A percentile compares a stretch with the other conserved stretches of the same genome.
phyloP scores from a whole-genome alignment of 1,140 invertebrate species.

The Camponotus vicinus region DNA sequence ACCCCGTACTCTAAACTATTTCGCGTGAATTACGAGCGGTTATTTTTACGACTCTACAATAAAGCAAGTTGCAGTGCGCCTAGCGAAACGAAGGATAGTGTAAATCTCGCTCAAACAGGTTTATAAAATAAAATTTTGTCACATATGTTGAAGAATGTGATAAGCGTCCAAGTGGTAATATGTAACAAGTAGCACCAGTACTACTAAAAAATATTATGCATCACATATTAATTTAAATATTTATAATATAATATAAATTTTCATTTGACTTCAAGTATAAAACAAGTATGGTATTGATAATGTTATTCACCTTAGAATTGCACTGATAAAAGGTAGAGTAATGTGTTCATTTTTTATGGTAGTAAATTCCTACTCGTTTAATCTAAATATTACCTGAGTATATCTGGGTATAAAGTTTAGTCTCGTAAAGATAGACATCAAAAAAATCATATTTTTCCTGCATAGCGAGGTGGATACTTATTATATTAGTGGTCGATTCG shows the following conservation, averaged over 20 bases:
- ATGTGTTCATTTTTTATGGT: constrained; percentile 3
- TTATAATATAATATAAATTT: not conserved
- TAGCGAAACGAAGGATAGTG: not conserved
- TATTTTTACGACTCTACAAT: constrained; percentile 24
- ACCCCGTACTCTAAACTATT: not conserved
- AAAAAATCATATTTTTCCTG: not conserved
- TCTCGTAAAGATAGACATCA: not conserved
- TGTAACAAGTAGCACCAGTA: no score
- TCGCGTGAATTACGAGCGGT: not conserved
- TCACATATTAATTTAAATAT: not conserved
- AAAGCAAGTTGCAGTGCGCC: not conserved
- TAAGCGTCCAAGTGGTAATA: not conserved
- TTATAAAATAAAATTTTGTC: not conserved
- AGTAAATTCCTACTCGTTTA: not conserved
- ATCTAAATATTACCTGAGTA: constrained; percentile 45
- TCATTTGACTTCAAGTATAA: not conserved
- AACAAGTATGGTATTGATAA: not conserved
- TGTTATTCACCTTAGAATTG: not conserved
- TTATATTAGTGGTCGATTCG: not conserved
- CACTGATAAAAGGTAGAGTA: not conserved
- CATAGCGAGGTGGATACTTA: not conserved
- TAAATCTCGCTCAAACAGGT: not conserved
- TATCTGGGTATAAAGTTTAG: not conserved
- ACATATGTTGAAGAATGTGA: not conserved
- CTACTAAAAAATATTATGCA: not conserved